phyloP scores from a whole-genome alignment of 2,888 invertebrate species.

The Bedellia somnulentella region DNA sequence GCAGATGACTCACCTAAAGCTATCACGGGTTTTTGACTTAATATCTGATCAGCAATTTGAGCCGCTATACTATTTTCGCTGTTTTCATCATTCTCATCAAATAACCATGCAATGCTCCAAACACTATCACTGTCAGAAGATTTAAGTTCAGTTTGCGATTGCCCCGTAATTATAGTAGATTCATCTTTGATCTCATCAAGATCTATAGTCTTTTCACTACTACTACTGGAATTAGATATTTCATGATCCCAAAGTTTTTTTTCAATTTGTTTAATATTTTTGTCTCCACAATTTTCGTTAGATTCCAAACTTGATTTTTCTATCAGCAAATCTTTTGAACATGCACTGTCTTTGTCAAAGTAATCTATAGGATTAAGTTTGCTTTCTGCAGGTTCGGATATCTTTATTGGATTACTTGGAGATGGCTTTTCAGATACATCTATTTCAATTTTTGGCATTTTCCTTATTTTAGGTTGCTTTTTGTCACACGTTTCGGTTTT shows the following conservation, averaged over 20 bases:
- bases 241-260: slow-evolving; percentile 55
- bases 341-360: slow-evolving; percentile 68
- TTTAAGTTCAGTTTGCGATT: slow-evolving; percentile 28
- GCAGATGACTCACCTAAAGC: slow-evolving; percentile 45
- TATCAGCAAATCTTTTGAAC: slow-evolving; percentile 71
- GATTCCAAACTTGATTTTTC: slow-evolving; percentile 59
- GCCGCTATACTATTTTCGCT: neutral
- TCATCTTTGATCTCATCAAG: slow-evolving; percentile 21
- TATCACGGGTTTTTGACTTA: slow-evolving; percentile 30
- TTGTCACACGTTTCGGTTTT: neutral
- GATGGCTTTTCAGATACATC: slow-evolving; percentile 13
- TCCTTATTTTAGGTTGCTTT: slow-evolving; percentile 40
- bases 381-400: slow-evolving; percentile 1
- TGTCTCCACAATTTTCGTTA: slow-evolving; percentile 43
- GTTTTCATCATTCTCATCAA: slow-evolving; percentile 25
- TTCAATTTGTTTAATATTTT: slow-evolving; percentile 25
- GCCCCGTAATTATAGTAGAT: neutral
- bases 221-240: slow-evolving; percentile 63
- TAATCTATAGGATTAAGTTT: slow-evolving; percentile 21
- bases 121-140: slow-evolving; percentile 42
- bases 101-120: slow-evolving; percentile 52
- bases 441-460: slow-evolving; percentile 25
- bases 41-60: slow-evolving; percentile 18
- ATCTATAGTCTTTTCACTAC: slow-evolving; percentile 58
- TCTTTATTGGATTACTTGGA: slow-evolving; percentile 17